Conservation (phyloP, 2,113 vertebrate genomes). For the Columbina picui region DNA sequence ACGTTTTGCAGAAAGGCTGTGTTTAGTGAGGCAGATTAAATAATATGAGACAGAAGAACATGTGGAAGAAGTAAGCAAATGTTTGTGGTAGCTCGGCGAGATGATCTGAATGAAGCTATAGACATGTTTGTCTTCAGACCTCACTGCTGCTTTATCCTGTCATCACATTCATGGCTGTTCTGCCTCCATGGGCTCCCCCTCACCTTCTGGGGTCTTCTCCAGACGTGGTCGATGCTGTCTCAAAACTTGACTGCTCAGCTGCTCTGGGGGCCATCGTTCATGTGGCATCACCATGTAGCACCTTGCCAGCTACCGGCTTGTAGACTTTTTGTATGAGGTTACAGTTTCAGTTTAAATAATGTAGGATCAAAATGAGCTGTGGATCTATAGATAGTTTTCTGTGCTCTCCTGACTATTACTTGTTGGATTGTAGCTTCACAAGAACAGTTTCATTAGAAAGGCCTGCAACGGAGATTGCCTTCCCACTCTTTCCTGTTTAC, state of each 20-base stretch:
- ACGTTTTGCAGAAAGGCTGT: background rate
- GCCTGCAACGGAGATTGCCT: background rate
- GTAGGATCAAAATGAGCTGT: background rate
- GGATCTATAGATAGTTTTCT: background rate
- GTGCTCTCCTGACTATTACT: background rate
- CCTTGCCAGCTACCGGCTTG: background rate
- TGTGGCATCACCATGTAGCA: rapidly evolving
- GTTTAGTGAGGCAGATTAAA: background rate
- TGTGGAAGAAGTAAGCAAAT: background rate
- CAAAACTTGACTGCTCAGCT: background rate
- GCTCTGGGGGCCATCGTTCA: rapidly evolving
- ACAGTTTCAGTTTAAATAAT: background rate
- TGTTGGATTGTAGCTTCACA: background rate
- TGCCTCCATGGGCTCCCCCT: background rate
- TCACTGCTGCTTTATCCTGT: background rate
- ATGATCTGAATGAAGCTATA: background rate
- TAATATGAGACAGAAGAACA: background rate
- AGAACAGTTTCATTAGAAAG: background rate
- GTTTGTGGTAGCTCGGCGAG: background rate
- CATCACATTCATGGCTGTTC: background rate
- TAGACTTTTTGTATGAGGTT: background rate
- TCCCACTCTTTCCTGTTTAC: conserved; percentile 42
- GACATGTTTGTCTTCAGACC: background rate
- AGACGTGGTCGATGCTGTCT: background rate
- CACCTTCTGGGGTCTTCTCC: background rate